Percentiles rank a stretch among this genome's conserved stretches.
These are phyloP conservation scores for Ceratina japonica DNA, from an alignment of 1,140 invertebrate genomes.

Conservation along the genomic window DNA sequence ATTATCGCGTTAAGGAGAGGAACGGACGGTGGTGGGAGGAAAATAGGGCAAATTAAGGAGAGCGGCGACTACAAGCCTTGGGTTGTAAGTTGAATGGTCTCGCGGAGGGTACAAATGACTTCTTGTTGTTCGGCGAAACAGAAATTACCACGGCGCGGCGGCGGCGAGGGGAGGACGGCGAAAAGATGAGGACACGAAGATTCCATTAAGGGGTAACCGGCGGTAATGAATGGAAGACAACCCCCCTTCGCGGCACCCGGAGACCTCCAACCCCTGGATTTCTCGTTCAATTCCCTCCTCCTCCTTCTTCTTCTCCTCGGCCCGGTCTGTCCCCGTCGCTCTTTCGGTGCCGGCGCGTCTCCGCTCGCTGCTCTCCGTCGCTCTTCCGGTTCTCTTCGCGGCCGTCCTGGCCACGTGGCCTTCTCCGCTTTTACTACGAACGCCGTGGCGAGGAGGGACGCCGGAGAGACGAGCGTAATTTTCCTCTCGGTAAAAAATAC, in stretches of 20 bases:
- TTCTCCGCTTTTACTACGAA: constrained; percentile 59
- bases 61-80: constrained; percentile 51
- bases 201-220: constrained; percentile 77
- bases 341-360: constrained; percentile 11
- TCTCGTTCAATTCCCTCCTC: constrained; percentile 54
- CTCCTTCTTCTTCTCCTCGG: constrained; percentile 29
- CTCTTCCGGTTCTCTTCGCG: constrained; percentile 6
- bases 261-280: constrained; percentile 58
- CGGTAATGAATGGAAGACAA: constrained; percentile 77
- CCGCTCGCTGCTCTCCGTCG: constrained; percentile 5
- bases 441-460: constrained; percentile 30
- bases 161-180: constrained; percentile 63
- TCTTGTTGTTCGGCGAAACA: constrained; percentile 71
- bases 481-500: constrained; percentile 76
- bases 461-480: constrained; percentile 68
- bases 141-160: constrained; percentile 70
- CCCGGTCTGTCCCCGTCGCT: not conserved
- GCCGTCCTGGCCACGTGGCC: constrained; percentile 40
- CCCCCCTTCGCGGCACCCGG: constrained; percentile 53
- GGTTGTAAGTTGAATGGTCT: constrained; percentile 51
- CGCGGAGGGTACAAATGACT: constrained; percentile 66
- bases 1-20: not conserved
- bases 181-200: constrained; percentile 76
- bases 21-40: not conserved
- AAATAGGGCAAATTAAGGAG: constrained; percentile 44